phyloP scores from a whole-genome alignment of 2,113 vertebrate species.

The Hiodon tergisus region DNA sequence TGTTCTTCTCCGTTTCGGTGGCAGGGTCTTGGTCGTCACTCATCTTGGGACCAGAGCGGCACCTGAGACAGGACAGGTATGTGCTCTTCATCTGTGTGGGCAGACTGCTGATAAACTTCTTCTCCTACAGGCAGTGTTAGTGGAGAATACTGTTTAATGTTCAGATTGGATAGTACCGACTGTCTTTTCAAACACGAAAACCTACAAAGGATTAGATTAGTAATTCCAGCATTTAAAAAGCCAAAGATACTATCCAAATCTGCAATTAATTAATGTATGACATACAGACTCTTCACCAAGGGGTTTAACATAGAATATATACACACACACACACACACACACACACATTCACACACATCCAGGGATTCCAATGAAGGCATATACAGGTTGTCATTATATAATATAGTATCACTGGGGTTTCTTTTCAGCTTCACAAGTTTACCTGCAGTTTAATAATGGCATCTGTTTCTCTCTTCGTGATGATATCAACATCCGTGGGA shows the following conservation, averaged over 20 bases:
- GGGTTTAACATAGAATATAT: not conserved
- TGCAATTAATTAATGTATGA: not conserved
- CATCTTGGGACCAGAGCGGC: constrained; percentile 7
- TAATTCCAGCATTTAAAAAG: not conserved
- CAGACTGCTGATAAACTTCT: constrained; percentile 6
- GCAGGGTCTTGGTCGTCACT: not conserved
- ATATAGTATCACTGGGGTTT: too few relatives aligned
- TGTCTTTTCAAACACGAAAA: too few relatives aligned
- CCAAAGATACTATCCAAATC: not conserved
- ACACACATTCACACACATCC: not conserved
- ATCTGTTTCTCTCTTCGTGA: constrained; percentile 16
- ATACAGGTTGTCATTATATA: too few relatives aligned
- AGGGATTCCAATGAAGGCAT: too few relatives aligned
- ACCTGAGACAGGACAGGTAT: constrained; percentile 3
- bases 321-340: not conserved
- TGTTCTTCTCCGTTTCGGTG: constrained; percentile 7
- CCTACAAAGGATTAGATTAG: too few relatives aligned
- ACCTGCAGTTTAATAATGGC: constrained; percentile 13
- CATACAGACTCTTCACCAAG: not conserved
- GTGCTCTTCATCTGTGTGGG: constrained; percentile 19
- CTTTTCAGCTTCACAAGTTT: not conserved
- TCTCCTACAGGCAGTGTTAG: constrained; percentile 11
- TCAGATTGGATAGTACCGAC: too few relatives aligned
- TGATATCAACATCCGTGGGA: constrained; percentile 11
- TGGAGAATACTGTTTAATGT: too few relatives aligned